These are phyloP conservation scores for Aquatica leii DNA, from an alignment of 2,888 invertebrate genomes.

Conservation along the genomic window DNA sequence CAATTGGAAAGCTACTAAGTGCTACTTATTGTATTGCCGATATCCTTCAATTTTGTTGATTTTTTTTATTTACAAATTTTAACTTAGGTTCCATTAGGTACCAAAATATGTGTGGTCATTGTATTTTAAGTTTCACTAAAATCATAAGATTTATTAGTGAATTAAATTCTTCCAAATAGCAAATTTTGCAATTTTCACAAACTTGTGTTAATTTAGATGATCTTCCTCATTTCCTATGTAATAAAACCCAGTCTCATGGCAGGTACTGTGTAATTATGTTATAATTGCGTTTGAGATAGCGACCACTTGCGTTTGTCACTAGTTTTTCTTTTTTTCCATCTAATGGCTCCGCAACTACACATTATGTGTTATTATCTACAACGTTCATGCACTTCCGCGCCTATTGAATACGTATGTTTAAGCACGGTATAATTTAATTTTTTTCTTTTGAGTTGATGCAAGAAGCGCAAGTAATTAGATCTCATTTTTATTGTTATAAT, in stretches of 20 bases:
- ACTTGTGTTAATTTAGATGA: conserved; percentile 19
- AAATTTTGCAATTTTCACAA: too few relatives aligned
- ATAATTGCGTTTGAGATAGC: conserved; percentile 17
- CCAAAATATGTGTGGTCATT: too few relatives aligned
- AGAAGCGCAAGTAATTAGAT: conserved; percentile 11
- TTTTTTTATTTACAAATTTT: too few relatives aligned
- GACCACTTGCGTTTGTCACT: conserved; percentile 20
- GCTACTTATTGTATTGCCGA: too few relatives aligned
- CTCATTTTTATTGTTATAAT: background rate
- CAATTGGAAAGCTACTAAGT: too few relatives aligned
- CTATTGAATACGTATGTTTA: conserved; percentile 5
- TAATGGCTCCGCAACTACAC: conserved; percentile 11
- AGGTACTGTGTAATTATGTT: conserved; percentile 24
- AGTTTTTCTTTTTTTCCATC: conserved; percentile 12
- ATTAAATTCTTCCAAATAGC: too few relatives aligned
- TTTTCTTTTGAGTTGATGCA: conserved; percentile 5
- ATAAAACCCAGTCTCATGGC: conserved; percentile 21
- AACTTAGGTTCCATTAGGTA: too few relatives aligned
- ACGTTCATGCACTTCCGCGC: conserved; percentile 13
- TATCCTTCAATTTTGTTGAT: too few relatives aligned
- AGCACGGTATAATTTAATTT: conserved; percentile 11
- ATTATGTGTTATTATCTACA: conserved; percentile 21
- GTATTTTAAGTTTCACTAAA: too few relatives aligned
- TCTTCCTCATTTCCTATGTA: conserved; percentile 30
- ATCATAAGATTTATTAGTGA: too few relatives aligned